Percentiles rank a stretch among this genome's conserved stretches.
Conservation (phyloP, 2,797 vertebrate genomes). For the Myotis myotis region DNA sequence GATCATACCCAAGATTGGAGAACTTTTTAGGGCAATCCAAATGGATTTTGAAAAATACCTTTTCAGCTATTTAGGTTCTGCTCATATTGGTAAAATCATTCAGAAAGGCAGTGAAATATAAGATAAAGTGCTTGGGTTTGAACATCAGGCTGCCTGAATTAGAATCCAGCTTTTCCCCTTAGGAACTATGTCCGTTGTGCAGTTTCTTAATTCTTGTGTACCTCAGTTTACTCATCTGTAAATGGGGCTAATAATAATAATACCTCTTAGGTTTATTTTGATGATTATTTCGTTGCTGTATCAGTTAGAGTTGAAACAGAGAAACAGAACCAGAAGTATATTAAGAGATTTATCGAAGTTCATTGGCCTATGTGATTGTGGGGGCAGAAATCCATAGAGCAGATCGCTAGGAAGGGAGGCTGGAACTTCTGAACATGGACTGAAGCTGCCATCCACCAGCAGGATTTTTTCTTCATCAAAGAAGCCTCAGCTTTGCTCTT, state of each 20-base stretch:
- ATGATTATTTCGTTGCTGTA: background rate
- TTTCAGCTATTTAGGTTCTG: background rate
- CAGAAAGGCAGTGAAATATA: background rate
- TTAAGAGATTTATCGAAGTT: background rate
- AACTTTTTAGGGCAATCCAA: background rate
- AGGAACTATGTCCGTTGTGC: background rate
- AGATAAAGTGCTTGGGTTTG: background rate
- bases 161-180: background rate
- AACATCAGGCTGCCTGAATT: background rate
- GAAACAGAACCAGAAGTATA: background rate
- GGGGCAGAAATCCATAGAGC: background rate
- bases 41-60: background rate
- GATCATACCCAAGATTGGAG: background rate
- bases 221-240: background rate
- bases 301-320: background rate
- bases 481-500: background rate
- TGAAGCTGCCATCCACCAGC: background rate
- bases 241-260: background rate
- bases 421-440: background rate
- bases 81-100: background rate
- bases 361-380: background rate
- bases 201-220: conserved; percentile 31
- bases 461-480: background rate
- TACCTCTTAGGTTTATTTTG: background rate
- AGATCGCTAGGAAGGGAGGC: background rate